phyloP scores from a whole-genome alignment of 2,888 invertebrate species.

The Caradrina kadenii region DNA sequence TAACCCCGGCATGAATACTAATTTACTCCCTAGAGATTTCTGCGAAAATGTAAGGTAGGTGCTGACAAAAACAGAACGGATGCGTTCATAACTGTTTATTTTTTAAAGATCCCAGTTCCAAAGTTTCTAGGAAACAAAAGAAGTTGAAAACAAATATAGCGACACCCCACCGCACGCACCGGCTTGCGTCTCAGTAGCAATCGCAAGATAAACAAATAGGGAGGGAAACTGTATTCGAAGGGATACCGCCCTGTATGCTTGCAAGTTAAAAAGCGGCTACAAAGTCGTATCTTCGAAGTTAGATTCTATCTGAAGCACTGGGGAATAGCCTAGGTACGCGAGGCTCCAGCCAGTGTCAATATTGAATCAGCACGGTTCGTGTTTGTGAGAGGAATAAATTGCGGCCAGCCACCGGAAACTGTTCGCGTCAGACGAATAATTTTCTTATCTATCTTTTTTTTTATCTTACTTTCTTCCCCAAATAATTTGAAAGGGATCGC shows the following conservation, averaged over 20 bases:
- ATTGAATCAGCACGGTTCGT: constrained; percentile 85
- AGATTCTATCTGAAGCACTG: constrained; percentile 77
- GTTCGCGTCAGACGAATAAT: constrained; percentile 79
- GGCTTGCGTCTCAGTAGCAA: constrained; percentile 59
- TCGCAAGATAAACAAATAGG: constrained; percentile 68
- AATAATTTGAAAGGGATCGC: constrained; percentile 64
- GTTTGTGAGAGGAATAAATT: constrained; percentile 88
- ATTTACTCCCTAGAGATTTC: constrained; percentile 14
- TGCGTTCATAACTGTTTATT: constrained; percentile 46
- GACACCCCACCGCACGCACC: constrained; percentile 58
- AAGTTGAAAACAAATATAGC: constrained; percentile 54
- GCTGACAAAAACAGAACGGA: constrained; percentile 33
- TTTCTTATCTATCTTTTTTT: constrained; percentile 76
- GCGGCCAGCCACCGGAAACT: constrained; percentile 79
- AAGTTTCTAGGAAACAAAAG: constrained; percentile 59
- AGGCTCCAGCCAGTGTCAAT: constrained; percentile 83
- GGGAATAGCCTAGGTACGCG: constrained; percentile 80
- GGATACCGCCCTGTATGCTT: constrained; percentile 62
- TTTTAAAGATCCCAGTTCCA: constrained; percentile 35
- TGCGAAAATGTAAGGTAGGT: constrained; percentile 39
- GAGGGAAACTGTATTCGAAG: constrained; percentile 63
- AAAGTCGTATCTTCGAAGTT: constrained; percentile 77
- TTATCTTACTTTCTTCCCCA: constrained; percentile 64
- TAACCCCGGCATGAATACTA: constrained; percentile 33
- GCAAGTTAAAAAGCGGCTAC: constrained; percentile 75